phyloP scores from a whole-genome alignment of 2,797 vertebrate genomes.

The Mormyrops boulengeri region DNA sequence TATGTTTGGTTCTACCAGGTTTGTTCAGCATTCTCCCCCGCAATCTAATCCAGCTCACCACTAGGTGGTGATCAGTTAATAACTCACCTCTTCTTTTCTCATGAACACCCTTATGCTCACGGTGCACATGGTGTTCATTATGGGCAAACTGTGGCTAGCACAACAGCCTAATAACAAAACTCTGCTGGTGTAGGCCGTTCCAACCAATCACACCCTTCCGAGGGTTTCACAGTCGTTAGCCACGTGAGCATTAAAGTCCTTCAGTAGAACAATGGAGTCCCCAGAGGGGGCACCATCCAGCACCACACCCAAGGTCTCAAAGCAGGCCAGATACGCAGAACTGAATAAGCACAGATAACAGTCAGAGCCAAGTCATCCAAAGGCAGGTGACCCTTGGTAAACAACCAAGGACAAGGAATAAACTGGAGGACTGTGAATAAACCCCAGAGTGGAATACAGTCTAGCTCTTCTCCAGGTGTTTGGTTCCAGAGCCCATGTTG shows the following conservation, averaged over 20 bases:
- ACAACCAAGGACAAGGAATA: background rate
- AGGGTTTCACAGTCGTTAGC: background rate
- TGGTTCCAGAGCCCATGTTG: background rate
- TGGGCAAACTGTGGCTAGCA: background rate
- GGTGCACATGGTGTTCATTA: background rate
- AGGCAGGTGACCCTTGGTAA: background rate
- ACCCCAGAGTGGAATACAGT: background rate
- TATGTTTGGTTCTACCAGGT: background rate
- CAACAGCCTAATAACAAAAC: background rate
- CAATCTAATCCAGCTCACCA: background rate
- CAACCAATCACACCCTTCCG: background rate
- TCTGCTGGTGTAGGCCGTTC: background rate
- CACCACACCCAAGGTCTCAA: background rate
- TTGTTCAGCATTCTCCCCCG: background rate
- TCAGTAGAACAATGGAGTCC: background rate
- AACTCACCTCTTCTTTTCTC: background rate
- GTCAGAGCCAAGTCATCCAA: background rate
- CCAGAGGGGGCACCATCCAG: background rate
- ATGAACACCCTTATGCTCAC: background rate
- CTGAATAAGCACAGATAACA: background rate
- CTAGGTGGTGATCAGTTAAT: background rate
- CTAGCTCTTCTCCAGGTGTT: background rate
- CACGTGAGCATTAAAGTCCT: background rate
- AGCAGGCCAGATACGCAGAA: background rate
- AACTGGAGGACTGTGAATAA: background rate